phyloP scores from a whole-genome alignment of 2,888 invertebrate species.

The Coecobrya sp. region DNA sequence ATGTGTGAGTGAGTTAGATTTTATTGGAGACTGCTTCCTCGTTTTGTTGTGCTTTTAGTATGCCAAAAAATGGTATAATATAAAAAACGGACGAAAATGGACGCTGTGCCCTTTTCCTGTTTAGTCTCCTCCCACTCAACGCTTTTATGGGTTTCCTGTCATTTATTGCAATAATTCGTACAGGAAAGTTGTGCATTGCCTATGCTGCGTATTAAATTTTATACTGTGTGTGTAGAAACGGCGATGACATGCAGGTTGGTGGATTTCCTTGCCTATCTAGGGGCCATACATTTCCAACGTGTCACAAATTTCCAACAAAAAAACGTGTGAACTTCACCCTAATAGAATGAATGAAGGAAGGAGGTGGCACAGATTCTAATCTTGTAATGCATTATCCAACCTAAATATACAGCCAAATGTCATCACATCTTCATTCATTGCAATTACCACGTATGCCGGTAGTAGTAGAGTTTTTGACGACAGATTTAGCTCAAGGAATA shows the following conservation, averaged over 20 bases:
- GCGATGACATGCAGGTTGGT: neutral
- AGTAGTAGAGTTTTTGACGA: neutral
- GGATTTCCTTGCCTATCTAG: neutral
- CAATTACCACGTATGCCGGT: neutral
- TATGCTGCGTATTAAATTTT: neutral
- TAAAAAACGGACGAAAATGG: neutral
- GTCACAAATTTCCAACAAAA: neutral
- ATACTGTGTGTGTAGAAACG: neutral
- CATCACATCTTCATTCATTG: neutral
- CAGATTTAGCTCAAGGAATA: slow-evolving; percentile 22
- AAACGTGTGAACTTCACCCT: neutral
- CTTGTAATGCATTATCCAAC: neutral
- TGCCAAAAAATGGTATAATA: neutral
- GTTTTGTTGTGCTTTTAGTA: neutral
- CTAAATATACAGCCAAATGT: neutral
- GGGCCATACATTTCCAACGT: neutral
- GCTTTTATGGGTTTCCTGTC: slow-evolving; percentile 47
- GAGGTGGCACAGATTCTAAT: slow-evolving; percentile 8
- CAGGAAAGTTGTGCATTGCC: neutral
- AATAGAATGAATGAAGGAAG: neutral
- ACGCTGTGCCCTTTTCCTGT: slow-evolving; percentile 4
- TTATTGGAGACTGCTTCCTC: neutral
- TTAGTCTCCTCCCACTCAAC: neutral
- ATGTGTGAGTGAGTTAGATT: neutral
- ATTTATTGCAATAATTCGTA: slow-evolving; percentile 52